phyloP scores from a whole-genome alignment of 64 coral and sea anemone species.

The Dendronephthya gigantea region DNA sequence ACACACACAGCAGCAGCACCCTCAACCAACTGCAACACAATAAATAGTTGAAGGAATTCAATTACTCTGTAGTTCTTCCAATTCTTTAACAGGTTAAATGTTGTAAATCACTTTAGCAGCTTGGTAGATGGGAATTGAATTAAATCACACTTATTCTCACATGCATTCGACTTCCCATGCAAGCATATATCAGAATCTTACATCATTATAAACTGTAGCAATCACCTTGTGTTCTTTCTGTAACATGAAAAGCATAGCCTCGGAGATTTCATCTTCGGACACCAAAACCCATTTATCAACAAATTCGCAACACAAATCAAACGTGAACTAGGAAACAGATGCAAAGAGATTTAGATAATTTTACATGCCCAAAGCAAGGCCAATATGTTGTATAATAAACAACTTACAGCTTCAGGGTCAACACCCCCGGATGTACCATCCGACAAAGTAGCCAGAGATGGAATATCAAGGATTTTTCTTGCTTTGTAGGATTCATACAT shows the following conservation, averaged over 20 bases:
- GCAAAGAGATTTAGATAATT: no score
- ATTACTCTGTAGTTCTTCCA: no score
- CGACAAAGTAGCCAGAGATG: slow-evolving; percentile 51
- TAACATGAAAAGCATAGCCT: slow-evolving; percentile 35
- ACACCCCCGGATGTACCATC: slow-evolving; percentile 69
- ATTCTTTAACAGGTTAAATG: no score
- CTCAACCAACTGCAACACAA: not conserved
- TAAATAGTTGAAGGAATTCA: no score
- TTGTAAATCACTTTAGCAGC: no score
- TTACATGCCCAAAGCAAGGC: no score
- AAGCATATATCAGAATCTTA: no score
- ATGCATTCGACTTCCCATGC: no score
- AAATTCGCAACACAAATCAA: slow-evolving; percentile 45
- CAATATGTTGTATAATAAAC: not conserved
- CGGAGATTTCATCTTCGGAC: slow-evolving; percentile 47
- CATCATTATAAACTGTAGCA: no score
- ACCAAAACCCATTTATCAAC: slow-evolving; percentile 60
- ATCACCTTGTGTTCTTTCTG: slow-evolving; percentile 57
- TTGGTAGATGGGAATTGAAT: no score
- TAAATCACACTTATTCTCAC: no score
- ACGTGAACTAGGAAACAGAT: slow-evolving; percentile 29
- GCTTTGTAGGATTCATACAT: slow-evolving; percentile 56
- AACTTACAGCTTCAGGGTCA: slow-evolving; percentile 49
- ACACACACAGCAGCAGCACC: not conserved
- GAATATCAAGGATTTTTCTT: slow-evolving; percentile 62